Base-by-base conservation (phyloP, 2,797 vertebrate species). In the Labeo calbasu region DNA sequence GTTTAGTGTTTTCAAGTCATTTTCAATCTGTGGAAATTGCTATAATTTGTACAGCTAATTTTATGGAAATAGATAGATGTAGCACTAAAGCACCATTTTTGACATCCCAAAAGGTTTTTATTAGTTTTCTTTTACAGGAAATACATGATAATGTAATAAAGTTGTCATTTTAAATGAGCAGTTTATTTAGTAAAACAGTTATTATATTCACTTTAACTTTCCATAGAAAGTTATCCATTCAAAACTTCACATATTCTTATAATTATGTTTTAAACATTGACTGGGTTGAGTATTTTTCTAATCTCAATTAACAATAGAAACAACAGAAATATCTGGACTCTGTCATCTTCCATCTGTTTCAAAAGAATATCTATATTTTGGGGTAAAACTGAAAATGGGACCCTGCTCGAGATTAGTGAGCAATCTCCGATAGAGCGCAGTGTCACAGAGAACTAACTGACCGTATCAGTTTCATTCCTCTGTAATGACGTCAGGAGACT, bases 191-290 rank as follows among this genome's bases (percentile, higher is more conserved):
- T 9, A 43, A 65, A 28, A 48, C 11, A 28, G 25, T 63, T 3
- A 11, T 48, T 28, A 43, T 46, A 1, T 25, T 63, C 61, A 15
- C 2, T 65, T 65, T 32, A 65, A 65, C 28, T 10, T 36, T 65
- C 15, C 10, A 55, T 40, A 40, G 28, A 40, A 6, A 40, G 32
- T 76, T 55, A 13, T 55, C 92, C 89, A 91, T 91, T 93, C 90
- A 93, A 80, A 94, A 93, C 93, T 93, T 91, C 93, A 91, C 91
- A 92, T 89, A 78, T 77, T 76, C 69, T 75, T 53, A 66, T 13
- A 48, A 40, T 88, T 85, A 91, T 88, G 90, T 88, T 88, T 23
- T 87, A 87, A 82, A 73, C 21, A 66, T 81, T 9, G 46, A 15
- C 13, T 25, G 23, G 19, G 50, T n/a, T 25, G n/a, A 36, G 57